These are phyloP conservation scores for Ardeotis arabs DNA, from an alignment of 2,113 vertebrate species.

Conservation along the genomic window DNA sequence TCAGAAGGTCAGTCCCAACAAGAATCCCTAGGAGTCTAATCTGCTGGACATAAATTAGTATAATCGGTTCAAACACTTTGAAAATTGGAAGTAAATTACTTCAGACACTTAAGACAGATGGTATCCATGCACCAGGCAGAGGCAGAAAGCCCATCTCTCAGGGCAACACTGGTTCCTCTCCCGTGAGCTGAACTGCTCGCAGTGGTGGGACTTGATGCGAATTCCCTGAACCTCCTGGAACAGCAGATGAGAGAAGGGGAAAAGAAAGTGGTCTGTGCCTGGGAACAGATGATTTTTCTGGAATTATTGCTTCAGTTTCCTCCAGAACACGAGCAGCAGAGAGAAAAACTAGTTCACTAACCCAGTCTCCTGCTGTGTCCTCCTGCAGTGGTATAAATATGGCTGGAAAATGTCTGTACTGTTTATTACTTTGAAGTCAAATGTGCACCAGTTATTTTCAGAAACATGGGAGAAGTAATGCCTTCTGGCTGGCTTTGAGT, in stretches of 20 bases:
- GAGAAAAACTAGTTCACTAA: neutral
- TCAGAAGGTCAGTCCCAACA: neutral
- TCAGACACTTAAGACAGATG: conserved; percentile 33
- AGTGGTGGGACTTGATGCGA: neutral
- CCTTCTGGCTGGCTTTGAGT: conserved; percentile 19
- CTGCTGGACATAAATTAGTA: conserved; percentile 35
- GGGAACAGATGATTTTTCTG: neutral
- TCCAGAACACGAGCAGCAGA: neutral
- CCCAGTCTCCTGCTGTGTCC: neutral
- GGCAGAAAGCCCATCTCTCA: neutral
- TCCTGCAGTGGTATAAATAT: conserved; percentile 26
- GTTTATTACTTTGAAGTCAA: conserved; percentile 53
- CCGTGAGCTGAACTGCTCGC: neutral
- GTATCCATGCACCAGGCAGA: neutral
- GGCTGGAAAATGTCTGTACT: conserved; percentile 55
- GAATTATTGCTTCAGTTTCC: neutral
- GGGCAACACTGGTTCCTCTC: neutral
- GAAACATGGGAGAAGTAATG: conserved; percentile 5
- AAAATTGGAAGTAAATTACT: conserved; percentile 55
- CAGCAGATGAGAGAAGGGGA: neutral
- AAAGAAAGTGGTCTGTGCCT: neutral
- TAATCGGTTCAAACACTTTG: conserved; percentile 21
- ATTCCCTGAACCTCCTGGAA: neutral
- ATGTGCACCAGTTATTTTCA: conserved; percentile 27
- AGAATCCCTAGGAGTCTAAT: conserved; percentile 25